Conservation (phyloP, 2,888 invertebrate genomes). For the Erebia aethiops region DNA sequence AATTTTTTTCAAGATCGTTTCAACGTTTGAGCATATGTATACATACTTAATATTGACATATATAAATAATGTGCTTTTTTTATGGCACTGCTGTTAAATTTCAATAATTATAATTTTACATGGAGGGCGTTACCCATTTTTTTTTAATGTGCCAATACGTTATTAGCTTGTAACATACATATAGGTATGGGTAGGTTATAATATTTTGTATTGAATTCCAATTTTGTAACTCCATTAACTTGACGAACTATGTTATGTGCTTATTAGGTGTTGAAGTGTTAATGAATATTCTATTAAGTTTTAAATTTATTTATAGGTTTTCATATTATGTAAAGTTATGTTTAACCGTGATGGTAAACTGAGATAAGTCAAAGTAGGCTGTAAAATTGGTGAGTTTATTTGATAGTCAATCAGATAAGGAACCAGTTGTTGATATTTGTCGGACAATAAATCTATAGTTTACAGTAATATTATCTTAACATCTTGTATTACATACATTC, state of each 20-base stretch:
- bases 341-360: conserved; percentile 2
- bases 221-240: too few species aligned
- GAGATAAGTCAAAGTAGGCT: neutral
- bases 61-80: too few species aligned
- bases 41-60: too few species aligned
- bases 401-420: conserved; percentile 5
- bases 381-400: conserved; percentile 14
- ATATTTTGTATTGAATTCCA: too few species aligned
- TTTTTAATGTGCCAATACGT: too few species aligned
- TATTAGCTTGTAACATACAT: too few species aligned
- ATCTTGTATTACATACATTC: neutral
- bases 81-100: too few species aligned
- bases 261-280: neutral
- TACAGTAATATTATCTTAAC: neutral
- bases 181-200: too few species aligned
- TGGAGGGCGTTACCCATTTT: too few species aligned
- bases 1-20: too few species aligned
- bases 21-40: too few species aligned
- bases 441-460: conserved; percentile 1
- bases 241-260: neutral
- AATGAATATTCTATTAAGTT: neutral
- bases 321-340: conserved; percentile 14
- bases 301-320: conserved; percentile 6
- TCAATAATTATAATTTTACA: too few species aligned
- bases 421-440: conserved; percentile 13